These are phyloP conservation scores for Oryctes rhinoceros DNA, from an alignment of 1,140 invertebrate genomes.

Conservation along the genomic window DNA sequence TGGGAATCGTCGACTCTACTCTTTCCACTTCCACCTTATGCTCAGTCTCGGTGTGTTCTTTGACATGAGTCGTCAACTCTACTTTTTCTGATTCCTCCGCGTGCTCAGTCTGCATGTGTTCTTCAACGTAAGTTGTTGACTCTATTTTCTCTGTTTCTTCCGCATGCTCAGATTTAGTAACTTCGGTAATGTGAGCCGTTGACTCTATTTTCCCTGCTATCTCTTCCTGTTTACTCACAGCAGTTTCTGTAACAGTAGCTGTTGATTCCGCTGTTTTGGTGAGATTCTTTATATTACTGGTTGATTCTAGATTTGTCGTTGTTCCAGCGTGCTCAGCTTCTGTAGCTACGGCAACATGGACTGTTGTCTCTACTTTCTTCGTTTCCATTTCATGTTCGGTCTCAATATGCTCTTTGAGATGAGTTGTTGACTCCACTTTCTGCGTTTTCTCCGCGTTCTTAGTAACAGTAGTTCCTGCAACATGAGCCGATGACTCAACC, in stretches of 20 bases:
- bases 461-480: background rate
- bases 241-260: background rate
- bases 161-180: background rate
- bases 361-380: background rate
- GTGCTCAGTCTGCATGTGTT: background rate
- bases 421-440: background rate
- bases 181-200: background rate
- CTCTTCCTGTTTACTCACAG: background rate
- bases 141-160: background rate
- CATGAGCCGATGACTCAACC: background rate
- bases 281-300: background rate
- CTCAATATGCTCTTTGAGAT: background rate
- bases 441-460: background rate
- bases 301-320: background rate
- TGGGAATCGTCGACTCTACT: background rate
- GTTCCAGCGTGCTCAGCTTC: background rate
- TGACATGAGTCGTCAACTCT: background rate
- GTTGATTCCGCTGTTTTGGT: background rate
- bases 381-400: background rate
- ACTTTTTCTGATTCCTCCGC: background rate
- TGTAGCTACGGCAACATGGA: background rate
- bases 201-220: background rate
- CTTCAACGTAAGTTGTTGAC: background rate
- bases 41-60: background rate
- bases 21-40: background rate